Evolutionary conservation across 2,113 vertebrate genomes (phyloP).

Genomic region (Amphiprion ocellaris): DNA sequence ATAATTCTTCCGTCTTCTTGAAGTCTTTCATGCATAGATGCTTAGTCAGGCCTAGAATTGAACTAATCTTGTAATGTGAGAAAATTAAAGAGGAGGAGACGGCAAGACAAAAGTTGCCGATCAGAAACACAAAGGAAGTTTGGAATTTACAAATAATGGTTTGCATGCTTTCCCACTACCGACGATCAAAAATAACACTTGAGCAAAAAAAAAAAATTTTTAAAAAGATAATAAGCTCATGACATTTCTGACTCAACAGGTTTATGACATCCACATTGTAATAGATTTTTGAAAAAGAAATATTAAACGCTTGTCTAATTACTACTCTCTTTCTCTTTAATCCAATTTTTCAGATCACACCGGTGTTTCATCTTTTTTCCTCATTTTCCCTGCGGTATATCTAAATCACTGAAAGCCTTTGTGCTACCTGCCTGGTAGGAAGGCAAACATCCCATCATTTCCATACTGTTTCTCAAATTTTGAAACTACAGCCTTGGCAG

Average conservation of each 20-base stretch:
- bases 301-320: conserved; percentile 2
- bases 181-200: neutral
- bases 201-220: neutral
- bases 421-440: conserved; percentile 38
- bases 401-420: conserved; percentile 53
- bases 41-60: conserved; percentile 23
- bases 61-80: conserved; percentile 18
- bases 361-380: conserved; percentile 21
- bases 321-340: conserved; percentile 20
- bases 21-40: conserved; percentile 19
- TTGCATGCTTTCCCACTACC: neutral
- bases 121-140: neutral
- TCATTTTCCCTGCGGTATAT: conserved; percentile 16
- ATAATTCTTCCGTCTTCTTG: conserved; percentile 43
- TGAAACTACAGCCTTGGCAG: conserved; percentile 26
- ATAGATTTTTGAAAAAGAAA: neutral
- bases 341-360: conserved; percentile 22
- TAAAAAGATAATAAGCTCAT: neutral
- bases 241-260: neutral
- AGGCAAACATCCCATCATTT: conserved; percentile 53
- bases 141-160: neutral
- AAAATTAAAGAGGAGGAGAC: neutral
- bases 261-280: neutral
- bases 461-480: conserved; percentile 52
- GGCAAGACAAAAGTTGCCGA: neutral